These are phyloP conservation scores for Anorthoa munda DNA, from an alignment of 2,888 invertebrate genomes.

Conservation along the genomic window DNA sequence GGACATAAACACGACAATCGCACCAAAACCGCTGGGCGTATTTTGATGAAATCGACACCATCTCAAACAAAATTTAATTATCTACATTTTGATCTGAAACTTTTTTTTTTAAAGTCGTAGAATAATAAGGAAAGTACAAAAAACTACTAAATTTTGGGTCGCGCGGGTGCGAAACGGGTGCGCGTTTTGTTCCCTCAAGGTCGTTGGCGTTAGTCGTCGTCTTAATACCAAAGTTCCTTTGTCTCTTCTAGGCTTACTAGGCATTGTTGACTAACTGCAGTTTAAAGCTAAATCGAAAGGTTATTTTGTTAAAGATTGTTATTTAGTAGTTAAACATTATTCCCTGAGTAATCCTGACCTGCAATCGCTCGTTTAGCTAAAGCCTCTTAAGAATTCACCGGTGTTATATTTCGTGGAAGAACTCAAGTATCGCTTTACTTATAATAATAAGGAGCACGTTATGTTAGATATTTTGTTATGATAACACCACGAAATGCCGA, in stretches of 20 bases:
- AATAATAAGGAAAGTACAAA: too few species aligned
- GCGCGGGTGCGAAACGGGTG: too few species aligned
- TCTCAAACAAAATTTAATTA: too few species aligned
- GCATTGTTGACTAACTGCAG: slow-evolving; percentile 16
- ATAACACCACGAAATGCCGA: slow-evolving; percentile 38
- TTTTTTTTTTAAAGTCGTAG: too few species aligned
- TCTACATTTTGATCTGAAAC: too few species aligned
- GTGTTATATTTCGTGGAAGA: slow-evolving; percentile 78
- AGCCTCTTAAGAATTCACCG: slow-evolving; percentile 75
- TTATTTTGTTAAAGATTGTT: slow-evolving; percentile 36
- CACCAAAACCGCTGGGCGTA: too few species aligned
- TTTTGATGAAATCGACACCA: too few species aligned
- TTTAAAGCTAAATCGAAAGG: slow-evolving; percentile 46
- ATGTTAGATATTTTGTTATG: slow-evolving; percentile 55
- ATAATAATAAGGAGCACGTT: slow-evolving; percentile 62
- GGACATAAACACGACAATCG: too few species aligned
- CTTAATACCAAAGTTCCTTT: slow-evolving; percentile 42
- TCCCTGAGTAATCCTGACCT: slow-evolving; percentile 65
- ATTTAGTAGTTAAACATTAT: slow-evolving; percentile 45
- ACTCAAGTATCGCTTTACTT: slow-evolving; percentile 73
- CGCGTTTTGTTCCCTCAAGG: too few species aligned
- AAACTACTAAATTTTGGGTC: too few species aligned
- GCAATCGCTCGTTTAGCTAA: slow-evolving; percentile 70
- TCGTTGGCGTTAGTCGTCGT: too few species aligned
- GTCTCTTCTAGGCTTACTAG: slow-evolving; percentile 18